These are phyloP conservation scores for Pagetopsis macropterus DNA, from an alignment of 2,797 vertebrate genomes.

Conservation along the genomic window DNA sequence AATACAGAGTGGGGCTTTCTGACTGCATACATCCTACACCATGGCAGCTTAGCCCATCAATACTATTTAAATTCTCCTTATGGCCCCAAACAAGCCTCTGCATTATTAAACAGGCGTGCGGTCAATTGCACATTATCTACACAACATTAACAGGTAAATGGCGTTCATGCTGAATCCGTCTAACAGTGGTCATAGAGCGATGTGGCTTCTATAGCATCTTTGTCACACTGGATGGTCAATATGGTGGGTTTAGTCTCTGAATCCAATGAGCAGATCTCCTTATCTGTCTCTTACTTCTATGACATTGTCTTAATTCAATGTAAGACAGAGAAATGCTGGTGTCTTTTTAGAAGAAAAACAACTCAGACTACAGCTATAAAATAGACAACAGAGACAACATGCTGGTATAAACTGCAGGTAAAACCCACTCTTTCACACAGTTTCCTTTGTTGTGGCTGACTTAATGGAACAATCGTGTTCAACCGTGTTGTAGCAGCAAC, in stretches of 20 bases:
- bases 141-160: constrained; percentile 88
- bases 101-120: constrained; percentile 92
- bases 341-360: constrained; percentile 32
- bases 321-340: constrained; percentile 31
- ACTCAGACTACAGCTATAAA: constrained; percentile 42
- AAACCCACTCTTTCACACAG: constrained; percentile 22
- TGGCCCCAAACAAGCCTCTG: constrained; percentile 87
- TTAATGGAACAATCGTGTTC: constrained; percentile 58
- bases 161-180: constrained; percentile 62
- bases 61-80: constrained; percentile 96
- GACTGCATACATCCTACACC: constrained; percentile 88
- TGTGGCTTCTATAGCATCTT: constrained; percentile 48
- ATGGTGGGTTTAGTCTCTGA: constrained; percentile 67
- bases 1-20: constrained; percentile 84
- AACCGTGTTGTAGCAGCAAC: constrained; percentile 52
- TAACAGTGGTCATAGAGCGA: constrained; percentile 55
- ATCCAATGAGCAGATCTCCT: constrained; percentile 65
- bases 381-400: constrained; percentile 23
- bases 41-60: constrained; percentile 91
- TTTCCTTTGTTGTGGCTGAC: constrained; percentile 47
- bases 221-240: constrained; percentile 63
- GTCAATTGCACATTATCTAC: constrained; percentile 93
- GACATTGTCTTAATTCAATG: constrained; percentile 61
- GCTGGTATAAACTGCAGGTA: constrained; percentile 18
- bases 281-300: constrained; percentile 62